Conservation (phyloP, 2,113 vertebrate genomes). For the Tupaia chinensis region DNA sequence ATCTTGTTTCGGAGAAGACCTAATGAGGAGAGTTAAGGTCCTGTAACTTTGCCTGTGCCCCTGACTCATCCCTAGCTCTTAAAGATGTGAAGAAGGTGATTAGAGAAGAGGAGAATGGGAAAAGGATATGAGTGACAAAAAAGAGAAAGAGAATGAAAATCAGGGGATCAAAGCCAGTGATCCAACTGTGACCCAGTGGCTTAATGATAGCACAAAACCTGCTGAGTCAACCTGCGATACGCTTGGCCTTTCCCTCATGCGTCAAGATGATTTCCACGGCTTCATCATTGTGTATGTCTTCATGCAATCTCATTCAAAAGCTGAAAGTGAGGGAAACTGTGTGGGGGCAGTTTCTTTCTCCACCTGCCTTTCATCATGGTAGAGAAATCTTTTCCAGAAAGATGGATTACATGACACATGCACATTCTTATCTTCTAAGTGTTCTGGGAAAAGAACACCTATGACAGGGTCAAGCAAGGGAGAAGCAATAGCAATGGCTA, state of each 20-base stretch:
- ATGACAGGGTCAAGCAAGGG: too few species aligned
- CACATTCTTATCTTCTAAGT: neutral
- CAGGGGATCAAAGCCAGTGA: neutral
- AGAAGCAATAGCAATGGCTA: too few species aligned
- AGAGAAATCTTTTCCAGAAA: neutral
- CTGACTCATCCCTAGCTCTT: neutral
- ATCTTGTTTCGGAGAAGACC: neutral
- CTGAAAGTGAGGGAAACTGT: neutral
- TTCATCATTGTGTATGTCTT: neutral
- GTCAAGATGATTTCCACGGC: neutral
- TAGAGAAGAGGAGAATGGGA: neutral
- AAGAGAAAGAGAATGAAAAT: neutral
- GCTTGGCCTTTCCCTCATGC: neutral
- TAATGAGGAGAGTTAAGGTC: neutral
- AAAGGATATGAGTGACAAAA: too few species aligned
- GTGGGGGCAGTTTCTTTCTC: neutral
- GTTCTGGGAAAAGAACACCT: too few species aligned
- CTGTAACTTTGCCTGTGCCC: neutral
- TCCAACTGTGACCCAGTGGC: neutral
- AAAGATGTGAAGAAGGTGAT: neutral
- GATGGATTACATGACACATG: neutral
- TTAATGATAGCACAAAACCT: neutral
- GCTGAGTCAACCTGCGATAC: neutral
- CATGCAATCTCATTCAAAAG: neutral
- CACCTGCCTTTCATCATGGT: neutral